Conservation (phyloP, 2,113 vertebrate genomes). For the Hemiprocne comata region DNA sequence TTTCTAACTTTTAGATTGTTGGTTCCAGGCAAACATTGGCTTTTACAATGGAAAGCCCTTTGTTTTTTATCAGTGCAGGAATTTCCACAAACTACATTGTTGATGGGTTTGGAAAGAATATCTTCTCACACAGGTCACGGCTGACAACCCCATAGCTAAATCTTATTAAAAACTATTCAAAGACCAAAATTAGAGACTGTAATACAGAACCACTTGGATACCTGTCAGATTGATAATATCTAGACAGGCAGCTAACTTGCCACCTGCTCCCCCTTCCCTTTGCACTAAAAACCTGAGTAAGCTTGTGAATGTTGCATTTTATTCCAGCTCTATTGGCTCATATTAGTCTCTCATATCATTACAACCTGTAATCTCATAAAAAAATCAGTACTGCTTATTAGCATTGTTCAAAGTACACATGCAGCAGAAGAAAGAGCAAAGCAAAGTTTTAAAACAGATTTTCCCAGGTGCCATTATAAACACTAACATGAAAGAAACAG, state of each 20-base stretch:
- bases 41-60: slow-evolving; percentile 37
- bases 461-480: slow-evolving; percentile 26
- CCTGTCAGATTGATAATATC: slow-evolving; percentile 20
- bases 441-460: not conserved
- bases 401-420: not conserved
- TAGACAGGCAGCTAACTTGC: slow-evolving; percentile 13
- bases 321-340: not conserved
- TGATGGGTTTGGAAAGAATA: not conserved
- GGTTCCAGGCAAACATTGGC: slow-evolving; percentile 31
- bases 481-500: not conserved
- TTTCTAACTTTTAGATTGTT: slow-evolving; percentile 2
- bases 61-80: not conserved
- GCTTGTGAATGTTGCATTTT: not conserved
- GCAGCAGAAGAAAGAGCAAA: not conserved
- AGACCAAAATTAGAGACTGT: slow-evolving; percentile 39
- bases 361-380: not conserved
- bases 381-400: not conserved
- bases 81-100: slow-evolving; percentile 42
- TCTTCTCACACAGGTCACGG: not conserved
- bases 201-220: slow-evolving; percentile 22
- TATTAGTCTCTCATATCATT: not conserved
- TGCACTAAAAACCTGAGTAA: slow-evolving; percentile 23
- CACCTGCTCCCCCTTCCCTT: slow-evolving; percentile 24
- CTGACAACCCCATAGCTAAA: slow-evolving; percentile 13
- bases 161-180: slow-evolving; percentile 40